A percentile compares a stretch with the other conserved stretches of the same genome.
Conservation (phyloP, 2,113 vertebrate genomes). For the Onychorhynchus coronatus region DNA sequence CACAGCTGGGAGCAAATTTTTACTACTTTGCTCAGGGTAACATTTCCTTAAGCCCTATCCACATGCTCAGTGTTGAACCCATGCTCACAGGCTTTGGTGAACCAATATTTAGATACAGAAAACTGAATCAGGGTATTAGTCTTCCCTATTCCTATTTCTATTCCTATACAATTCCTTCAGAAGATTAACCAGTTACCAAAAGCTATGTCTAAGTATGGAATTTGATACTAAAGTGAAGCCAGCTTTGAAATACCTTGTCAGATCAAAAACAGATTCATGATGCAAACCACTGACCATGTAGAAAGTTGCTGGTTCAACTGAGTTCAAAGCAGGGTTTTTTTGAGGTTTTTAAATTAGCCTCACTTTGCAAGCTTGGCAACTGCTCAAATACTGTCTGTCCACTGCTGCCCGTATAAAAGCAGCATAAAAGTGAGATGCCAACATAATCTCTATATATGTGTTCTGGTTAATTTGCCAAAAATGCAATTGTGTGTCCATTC, state of each 20-base stretch:
- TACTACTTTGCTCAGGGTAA: not conserved
- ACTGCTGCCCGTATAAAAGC: not conserved
- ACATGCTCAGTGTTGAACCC: not conserved
- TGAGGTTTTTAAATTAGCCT: not conserved
- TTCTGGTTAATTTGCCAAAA: not conserved
- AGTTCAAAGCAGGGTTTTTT: not conserved
- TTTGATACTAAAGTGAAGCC: not conserved
- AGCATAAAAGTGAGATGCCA: not conserved
- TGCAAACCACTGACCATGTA: not conserved
- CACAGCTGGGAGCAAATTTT: not conserved
- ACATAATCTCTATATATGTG: not conserved
- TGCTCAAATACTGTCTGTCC: not conserved
- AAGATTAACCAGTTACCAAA: not conserved
- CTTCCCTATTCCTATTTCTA: not conserved
- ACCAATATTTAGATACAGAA: not conserved
- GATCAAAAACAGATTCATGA: not conserved
- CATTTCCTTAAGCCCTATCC: not conserved
- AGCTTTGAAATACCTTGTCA: not conserved
- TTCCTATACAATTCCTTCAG: not conserved
- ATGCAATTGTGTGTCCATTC: not conserved
- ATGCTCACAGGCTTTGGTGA: not conserved
- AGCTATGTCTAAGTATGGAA: not conserved
- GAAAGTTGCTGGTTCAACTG: not conserved
- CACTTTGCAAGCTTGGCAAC: not conserved
- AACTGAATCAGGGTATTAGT: not conserved